A percentile compares a stretch with the other conserved stretches of the same genome.
Evolutionary conservation across 2,797 vertebrate species (phyloP).

Genomic region (Gymnothorax reevesii): DNA sequence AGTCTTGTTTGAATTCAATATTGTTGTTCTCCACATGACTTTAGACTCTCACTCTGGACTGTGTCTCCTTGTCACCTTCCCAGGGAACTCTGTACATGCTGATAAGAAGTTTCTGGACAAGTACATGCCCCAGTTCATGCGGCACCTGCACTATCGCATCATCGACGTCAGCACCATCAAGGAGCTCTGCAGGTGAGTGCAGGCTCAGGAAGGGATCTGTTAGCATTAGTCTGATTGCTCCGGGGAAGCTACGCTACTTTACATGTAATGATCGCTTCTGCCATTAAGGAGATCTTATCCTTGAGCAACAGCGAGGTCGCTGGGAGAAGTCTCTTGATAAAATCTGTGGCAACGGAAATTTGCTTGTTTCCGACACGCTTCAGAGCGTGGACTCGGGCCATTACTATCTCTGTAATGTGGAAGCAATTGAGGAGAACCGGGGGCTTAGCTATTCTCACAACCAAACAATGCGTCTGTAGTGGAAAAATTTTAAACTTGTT

Average conservation of each 20-base stretch:
- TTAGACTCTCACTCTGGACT: too few relatives aligned
- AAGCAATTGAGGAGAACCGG: background rate
- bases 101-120: constrained; percentile 97
- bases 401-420: background rate
- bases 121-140: constrained; percentile 97
- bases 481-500: background rate
- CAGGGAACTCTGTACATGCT: constrained; percentile 96
- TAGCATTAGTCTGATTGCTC: background rate
- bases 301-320: background rate
- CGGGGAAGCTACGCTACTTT: background rate
- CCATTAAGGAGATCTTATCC: background rate
- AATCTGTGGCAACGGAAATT: constrained; percentile 15
- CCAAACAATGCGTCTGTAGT: background rate
- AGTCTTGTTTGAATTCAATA: too few relatives aligned
- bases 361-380: constrained; percentile 18
- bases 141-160: constrained; percentile 95
- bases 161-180: constrained; percentile 97
- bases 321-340: constrained; percentile 4
- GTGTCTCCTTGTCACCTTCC: background rate
- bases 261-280: background rate
- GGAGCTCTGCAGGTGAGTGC: constrained; percentile 86
- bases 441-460: background rate
- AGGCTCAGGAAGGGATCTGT: background rate
- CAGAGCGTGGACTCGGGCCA: background rate
- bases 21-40: too few relatives aligned